phyloP scores from a whole-genome alignment of 2,888 invertebrate genomes.

The Sturmia bella region DNA sequence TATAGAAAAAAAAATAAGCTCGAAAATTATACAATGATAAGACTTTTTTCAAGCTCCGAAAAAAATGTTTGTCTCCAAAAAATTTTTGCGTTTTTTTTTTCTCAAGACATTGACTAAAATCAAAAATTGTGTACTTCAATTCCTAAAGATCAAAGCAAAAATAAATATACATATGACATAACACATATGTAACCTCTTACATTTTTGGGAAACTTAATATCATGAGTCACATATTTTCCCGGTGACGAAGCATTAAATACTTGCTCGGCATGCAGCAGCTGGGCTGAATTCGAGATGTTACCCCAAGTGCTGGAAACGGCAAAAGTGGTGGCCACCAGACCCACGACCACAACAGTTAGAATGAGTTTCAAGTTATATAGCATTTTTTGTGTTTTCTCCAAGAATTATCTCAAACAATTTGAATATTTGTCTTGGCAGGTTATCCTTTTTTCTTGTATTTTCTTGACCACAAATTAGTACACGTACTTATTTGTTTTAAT shows the following conservation, averaged over 20 bases:
- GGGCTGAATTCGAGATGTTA: constrained; percentile 78
- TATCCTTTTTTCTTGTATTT: too few relatives aligned
- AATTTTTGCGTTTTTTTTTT: constrained; percentile 8
- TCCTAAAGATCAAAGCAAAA: constrained; percentile 18
- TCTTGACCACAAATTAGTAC: too few relatives aligned
- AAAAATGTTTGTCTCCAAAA: constrained; percentile 6
- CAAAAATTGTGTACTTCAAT: constrained; percentile 41
- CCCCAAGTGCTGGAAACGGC: constrained; percentile 79
- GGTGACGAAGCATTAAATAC: constrained; percentile 77
- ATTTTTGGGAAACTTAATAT: constrained; percentile 79
- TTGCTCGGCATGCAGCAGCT: constrained; percentile 78
- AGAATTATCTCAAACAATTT: too few relatives aligned
- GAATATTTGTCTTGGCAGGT: too few relatives aligned
- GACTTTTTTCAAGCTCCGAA: constrained; percentile 19
- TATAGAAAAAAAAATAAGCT: not conserved
- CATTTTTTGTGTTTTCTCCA: constrained; percentile 29
- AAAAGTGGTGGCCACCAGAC: constrained; percentile 73
- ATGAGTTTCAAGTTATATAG: constrained; percentile 43
- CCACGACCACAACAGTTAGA: constrained; percentile 66
- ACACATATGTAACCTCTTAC: constrained; percentile 72
- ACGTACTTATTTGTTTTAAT: too few relatives aligned
- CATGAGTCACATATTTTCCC: constrained; percentile 78
- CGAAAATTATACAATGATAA: constrained; percentile 28
- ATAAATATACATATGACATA: not conserved
- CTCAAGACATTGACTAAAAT: not conserved